Evolutionary conservation across 2,797 vertebrate genomes (phyloP).

Genomic region (Pipistrellus pygmaeus): DNA sequence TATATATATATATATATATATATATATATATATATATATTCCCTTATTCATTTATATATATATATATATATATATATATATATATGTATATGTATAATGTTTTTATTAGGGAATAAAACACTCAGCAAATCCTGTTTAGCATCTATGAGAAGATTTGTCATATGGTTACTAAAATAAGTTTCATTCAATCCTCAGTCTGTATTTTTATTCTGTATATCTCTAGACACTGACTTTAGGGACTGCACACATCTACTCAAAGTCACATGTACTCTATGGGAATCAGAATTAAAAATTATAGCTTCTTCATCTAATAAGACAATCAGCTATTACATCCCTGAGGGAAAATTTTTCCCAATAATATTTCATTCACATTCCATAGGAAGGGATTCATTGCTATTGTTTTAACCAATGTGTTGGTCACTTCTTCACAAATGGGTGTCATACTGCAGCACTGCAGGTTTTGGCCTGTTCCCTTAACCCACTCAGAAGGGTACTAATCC

Average conservation of each 20-base stretch:
- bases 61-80: background rate
- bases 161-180: constrained; percentile 68
- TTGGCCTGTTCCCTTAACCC: background rate
- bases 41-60: background rate
- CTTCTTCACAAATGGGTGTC: constrained; percentile 5
- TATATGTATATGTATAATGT: constrained; percentile 12
- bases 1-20: background rate
- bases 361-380: constrained; percentile 32
- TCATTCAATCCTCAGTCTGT: constrained; percentile 59
- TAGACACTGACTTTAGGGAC: constrained; percentile 62
- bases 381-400: background rate
- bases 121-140: constrained; percentile 28
- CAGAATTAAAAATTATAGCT: constrained; percentile 67
- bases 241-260: constrained; percentile 43
- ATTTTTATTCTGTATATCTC: constrained; percentile 49
- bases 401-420: constrained; percentile 26
- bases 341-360: constrained; percentile 42
- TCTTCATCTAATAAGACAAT: constrained; percentile 66
- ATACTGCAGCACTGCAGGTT: background rate
- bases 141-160: constrained; percentile 63
- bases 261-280: constrained; percentile 62
- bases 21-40: constrained; percentile 39
- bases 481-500: background rate
- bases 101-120: constrained; percentile 62
- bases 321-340: background rate